These are phyloP conservation scores for Tetragonisca angustula DNA, from an alignment of 2,888 invertebrate genomes.

Conservation along the genomic window DNA sequence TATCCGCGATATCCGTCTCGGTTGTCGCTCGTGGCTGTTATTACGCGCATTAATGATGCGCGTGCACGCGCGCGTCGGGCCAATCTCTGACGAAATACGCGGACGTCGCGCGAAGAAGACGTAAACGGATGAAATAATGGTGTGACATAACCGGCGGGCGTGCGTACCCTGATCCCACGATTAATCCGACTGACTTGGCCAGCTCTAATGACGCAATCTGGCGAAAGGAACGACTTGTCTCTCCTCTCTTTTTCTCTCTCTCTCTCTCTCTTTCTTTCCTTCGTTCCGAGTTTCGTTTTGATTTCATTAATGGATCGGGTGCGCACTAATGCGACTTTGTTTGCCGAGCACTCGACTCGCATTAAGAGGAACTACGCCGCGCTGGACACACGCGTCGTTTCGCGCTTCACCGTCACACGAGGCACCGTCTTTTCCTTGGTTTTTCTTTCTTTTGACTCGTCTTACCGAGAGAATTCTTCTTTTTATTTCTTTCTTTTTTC, in stretches of 20 bases:
- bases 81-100: conserved; percentile 63
- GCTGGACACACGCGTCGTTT: conserved; percentile 71
- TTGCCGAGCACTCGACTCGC: conserved; percentile 78
- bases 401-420: conserved; percentile 64
- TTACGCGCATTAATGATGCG: conserved; percentile 68
- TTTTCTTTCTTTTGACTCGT: conserved; percentile 19
- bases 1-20: conserved; percentile 61
- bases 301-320: conserved; percentile 81
- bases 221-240: conserved; percentile 56
- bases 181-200: conserved; percentile 39
- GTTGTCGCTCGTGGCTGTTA: conserved; percentile 67
- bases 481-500: neutral
- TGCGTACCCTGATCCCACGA: conserved; percentile 64
- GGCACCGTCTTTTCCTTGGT: conserved; percentile 33
- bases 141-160: conserved; percentile 64
- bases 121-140: conserved; percentile 69
- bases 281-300: conserved; percentile 70
- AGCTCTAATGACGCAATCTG: conserved; percentile 62
- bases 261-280: neutral
- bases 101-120: conserved; percentile 58
- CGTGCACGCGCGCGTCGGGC: conserved; percentile 37
- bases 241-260: conserved; percentile 1
- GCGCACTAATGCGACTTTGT: conserved; percentile 77
- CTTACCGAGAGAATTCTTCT: conserved; percentile 3
- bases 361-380: conserved; percentile 72